Percentiles rank a stretch among this genome's conserved stretches.
Evolutionary conservation across 2,888 invertebrate species (phyloP).

Genomic region (Clitarchus hookeri): DNA sequence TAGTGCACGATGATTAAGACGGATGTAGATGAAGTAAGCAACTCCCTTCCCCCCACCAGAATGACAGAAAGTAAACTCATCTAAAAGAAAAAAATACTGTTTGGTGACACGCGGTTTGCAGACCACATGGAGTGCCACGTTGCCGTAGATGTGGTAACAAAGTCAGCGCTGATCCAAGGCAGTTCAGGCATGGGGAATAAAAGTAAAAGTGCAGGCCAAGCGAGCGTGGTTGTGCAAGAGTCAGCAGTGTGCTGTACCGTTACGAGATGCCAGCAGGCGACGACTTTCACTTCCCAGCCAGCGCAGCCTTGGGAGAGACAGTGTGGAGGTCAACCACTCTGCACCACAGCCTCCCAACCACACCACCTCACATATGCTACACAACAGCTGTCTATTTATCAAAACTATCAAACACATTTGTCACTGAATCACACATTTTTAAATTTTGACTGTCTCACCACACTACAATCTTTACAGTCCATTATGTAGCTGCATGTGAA

Average conservation of each 20-base stretch:
- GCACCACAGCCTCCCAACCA: neutral
- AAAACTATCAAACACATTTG: neutral
- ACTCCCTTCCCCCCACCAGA: too few species aligned
- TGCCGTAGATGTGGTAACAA: neutral
- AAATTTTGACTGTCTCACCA: neutral
- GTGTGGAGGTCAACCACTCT: neutral
- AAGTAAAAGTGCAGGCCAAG: neutral
- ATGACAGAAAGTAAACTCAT: neutral
- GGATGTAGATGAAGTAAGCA: neutral
- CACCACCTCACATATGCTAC: neutral
- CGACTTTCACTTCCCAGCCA: neutral
- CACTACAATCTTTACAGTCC: neutral
- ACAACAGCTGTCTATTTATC: neutral
- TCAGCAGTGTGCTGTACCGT: neutral
- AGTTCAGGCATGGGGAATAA: neutral
- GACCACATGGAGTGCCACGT: neutral
- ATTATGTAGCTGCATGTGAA: neutral
- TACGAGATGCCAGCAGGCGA: neutral
- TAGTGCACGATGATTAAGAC: neutral
- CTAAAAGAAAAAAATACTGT: neutral
- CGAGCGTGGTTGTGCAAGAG: neutral
- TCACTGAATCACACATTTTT: neutral
- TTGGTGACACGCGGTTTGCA: neutral
- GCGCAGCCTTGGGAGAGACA: neutral
- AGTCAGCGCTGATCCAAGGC: constrained; percentile 14